phyloP scores from a whole-genome alignment of 1,140 invertebrate species.

The Drosophila nebulosa region DNA sequence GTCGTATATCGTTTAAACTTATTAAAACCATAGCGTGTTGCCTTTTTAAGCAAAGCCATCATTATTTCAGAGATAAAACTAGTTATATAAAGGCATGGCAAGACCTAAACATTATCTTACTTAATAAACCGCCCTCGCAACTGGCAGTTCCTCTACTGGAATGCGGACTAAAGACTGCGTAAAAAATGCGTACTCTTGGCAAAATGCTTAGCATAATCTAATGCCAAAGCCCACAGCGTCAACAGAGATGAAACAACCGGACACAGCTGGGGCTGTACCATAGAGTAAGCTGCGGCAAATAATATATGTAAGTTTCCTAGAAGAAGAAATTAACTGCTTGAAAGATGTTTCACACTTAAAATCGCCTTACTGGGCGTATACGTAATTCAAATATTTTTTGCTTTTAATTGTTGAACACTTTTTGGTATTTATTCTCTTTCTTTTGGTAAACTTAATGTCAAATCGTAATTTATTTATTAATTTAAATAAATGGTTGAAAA shows the following conservation, averaged over 20 bases:
- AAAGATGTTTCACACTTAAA: neutral
- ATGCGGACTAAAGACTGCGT: conserved; percentile 13
- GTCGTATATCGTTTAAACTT: no score
- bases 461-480: conserved; percentile 63
- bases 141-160: neutral
- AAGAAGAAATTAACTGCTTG: neutral
- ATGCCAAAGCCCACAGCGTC: conserved; percentile 41
- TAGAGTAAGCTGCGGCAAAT: neutral
- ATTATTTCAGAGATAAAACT: no score
- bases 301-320: no score
- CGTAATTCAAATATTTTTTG: conserved; percentile 12
- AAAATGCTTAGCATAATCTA: conserved; percentile 65
- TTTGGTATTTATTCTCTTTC: neutral
- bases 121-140: neutral
- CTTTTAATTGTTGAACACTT: neutral
- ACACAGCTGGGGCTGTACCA: neutral
- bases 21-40: no score
- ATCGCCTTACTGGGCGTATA: neutral
- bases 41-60: no score
- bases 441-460: conserved; percentile 35
- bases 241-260: neutral
- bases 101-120: no score
- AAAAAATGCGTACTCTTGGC: conserved; percentile 45
- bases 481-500: conserved; percentile 47
- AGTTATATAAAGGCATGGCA: no score